Percentiles rank a stretch among this genome's conserved stretches.
phyloP scores from a whole-genome alignment of 2,888 invertebrate genomes.

The Apamea sordens region DNA sequence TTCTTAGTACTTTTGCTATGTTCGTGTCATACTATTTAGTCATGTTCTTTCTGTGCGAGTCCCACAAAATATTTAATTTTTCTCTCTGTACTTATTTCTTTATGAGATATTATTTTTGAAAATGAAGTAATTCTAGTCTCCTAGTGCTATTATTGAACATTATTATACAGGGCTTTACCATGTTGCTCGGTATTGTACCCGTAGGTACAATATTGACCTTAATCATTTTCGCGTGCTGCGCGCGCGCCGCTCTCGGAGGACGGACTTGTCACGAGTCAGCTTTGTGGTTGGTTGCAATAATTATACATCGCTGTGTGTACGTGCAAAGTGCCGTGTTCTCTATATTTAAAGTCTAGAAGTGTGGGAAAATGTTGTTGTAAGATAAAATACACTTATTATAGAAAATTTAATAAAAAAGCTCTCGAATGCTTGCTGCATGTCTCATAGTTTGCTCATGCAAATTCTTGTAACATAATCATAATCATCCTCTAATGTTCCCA shows the following conservation, averaged over 20 bases:
- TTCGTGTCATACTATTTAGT: background rate
- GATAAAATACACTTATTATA: background rate
- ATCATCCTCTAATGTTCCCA: no score
- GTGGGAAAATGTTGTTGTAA: constrained; percentile 20
- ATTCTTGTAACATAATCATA: background rate
- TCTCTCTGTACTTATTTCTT: background rate
- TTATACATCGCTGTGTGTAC: constrained; percentile 47
- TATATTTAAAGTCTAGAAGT: constrained; percentile 15
- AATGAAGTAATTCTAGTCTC: background rate
- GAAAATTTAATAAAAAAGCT: background rate
- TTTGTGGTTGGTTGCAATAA: constrained; percentile 58
- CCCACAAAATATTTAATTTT: background rate
- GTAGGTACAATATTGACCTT: constrained; percentile 62
- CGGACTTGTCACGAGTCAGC: constrained; percentile 78
- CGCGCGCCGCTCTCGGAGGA: constrained; percentile 70
- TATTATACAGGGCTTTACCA: background rate
- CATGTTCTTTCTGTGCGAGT: background rate
- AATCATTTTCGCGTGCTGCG: constrained; percentile 67
- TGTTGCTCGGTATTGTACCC: constrained; percentile 8
- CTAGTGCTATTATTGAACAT: background rate
- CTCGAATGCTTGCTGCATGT: background rate
- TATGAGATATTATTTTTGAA: background rate
- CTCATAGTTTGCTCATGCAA: no score
- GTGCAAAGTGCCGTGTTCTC: constrained; percentile 33
- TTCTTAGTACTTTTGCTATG: background rate